Base-by-base conservation (phyloP, 1,140 invertebrate genomes). In the Arctopsyche grandis region DNA sequence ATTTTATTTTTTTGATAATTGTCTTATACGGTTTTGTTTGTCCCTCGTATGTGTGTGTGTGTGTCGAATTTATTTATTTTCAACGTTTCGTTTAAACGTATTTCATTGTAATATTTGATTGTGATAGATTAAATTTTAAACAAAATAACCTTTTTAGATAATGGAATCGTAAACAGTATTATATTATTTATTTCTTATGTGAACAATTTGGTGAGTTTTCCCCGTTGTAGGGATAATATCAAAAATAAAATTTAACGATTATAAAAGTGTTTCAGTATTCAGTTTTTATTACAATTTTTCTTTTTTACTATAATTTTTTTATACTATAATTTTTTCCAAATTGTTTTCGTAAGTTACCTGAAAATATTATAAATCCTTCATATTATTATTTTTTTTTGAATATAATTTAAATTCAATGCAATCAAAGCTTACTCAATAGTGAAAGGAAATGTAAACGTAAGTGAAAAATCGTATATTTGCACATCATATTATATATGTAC, bases 131-230 rank as follows among this genome's bases (percentile, higher is more conserved):
- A 71, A 71, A 44, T 44, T 46, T 48, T 69, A 21, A 69, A 1
- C 21, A 71, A 71, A 43, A 66, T 66, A 66, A 66, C 24, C 21
- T 26, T 38, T 38, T 66, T 24, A 66, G 21, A 26, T 29, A 66
- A 26, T 16, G 24, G 26, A 66, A 12, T 66, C 63, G 63, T 66
- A 66, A 66, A 66, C 63, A 66, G 63, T 66, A 66, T 66, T 66
- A 66, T 66, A 66, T 66, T 66, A 66, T 66, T 66, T 66, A 24
- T 66, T 66, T 66, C 5, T 66, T 66, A 66, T 66, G 63, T 66
- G 24, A 66, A 66, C 5, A 14, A 66, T 66, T 66, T 26, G 24
- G 9, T 24, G 9, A 66, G 16, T 66, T 66, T 66, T 29, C 63
- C n/a, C 24, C 24, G 12, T 26, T 21, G 24, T 12, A 66, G 63